Percentiles rank a stretch among this genome's conserved stretches.
These are phyloP conservation scores for Lophura nycthemera DNA, from an alignment of 2,113 vertebrate species.

Conservation along the genomic window DNA sequence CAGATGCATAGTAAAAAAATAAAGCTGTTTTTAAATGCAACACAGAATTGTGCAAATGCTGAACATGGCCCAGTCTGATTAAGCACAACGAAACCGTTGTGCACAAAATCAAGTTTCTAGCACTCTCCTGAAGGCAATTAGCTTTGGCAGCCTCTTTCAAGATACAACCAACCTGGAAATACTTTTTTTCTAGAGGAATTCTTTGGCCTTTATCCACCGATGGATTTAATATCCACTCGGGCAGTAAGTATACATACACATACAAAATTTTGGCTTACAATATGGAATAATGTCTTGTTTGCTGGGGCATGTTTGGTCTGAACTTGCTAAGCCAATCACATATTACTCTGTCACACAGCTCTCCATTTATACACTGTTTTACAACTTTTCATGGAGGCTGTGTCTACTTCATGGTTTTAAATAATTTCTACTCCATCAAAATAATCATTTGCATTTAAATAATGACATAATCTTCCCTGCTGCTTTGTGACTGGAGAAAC, in stretches of 20 bases:
- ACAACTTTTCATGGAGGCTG: neutral
- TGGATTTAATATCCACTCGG: neutral
- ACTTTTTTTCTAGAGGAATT: neutral
- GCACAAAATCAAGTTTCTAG: neutral
- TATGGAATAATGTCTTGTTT: neutral
- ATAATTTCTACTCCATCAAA: neutral
- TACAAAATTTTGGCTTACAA: neutral
- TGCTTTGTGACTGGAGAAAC: neutral
- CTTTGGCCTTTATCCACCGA: neutral
- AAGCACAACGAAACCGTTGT: constrained; percentile 21
- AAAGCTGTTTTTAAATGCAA: constrained; percentile 29
- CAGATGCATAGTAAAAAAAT: constrained; percentile 63
- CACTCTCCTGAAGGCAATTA: neutral
- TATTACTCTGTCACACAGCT: neutral
- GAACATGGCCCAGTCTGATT: constrained; percentile 6
- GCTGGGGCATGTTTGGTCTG: neutral
- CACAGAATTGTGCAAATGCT: constrained; percentile 21
- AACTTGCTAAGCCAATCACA: neutral
- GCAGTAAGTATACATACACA: neutral
- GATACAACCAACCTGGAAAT: neutral
- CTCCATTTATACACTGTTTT: neutral
- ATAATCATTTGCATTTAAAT: neutral
- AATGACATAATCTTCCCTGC: neutral
- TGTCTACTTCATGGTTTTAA: neutral
- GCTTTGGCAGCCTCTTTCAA: neutral